phyloP scores from a whole-genome alignment of 2,113 vertebrate species.

The Urocitellus parryii region DNA sequence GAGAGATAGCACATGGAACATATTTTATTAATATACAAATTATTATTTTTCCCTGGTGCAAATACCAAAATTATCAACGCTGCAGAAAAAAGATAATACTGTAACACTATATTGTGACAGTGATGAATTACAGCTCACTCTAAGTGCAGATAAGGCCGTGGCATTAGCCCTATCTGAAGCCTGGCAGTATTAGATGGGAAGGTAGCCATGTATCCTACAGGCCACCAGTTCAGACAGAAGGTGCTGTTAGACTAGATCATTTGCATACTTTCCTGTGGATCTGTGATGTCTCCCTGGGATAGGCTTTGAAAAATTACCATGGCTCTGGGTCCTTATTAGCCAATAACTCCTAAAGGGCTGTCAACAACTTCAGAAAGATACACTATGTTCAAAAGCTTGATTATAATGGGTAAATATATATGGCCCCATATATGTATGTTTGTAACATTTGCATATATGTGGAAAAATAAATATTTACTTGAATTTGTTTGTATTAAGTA shows the following conservation, averaged over 20 bases:
- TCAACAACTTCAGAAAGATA: not conserved
- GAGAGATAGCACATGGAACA: not conserved
- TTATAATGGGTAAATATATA: not conserved
- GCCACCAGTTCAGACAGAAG: not conserved
- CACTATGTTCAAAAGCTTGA: not conserved
- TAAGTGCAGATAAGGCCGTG: not conserved
- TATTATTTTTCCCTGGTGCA: not conserved
- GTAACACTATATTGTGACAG: not conserved
- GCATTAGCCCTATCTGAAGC: not conserved
- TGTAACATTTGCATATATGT: slow-evolving; percentile 24
- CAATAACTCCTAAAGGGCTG: not conserved
- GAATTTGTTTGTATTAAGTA: not conserved
- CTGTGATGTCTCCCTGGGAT: not conserved
- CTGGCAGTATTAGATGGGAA: not conserved
- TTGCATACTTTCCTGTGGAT: not conserved
- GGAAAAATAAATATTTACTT: not conserved
- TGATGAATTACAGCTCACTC: not conserved
- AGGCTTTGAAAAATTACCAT: not conserved
- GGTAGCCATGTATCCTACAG: fast-evolving
- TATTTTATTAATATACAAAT: slow-evolving; percentile 13
- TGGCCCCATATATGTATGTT: not conserved
- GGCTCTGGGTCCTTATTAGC: not conserved
- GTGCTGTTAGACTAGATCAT: not conserved
- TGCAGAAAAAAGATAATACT: slow-evolving; percentile 2
- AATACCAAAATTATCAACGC: not conserved